phyloP scores from a whole-genome alignment of 2,113 vertebrate species.

The Mellivora capensis region DNA sequence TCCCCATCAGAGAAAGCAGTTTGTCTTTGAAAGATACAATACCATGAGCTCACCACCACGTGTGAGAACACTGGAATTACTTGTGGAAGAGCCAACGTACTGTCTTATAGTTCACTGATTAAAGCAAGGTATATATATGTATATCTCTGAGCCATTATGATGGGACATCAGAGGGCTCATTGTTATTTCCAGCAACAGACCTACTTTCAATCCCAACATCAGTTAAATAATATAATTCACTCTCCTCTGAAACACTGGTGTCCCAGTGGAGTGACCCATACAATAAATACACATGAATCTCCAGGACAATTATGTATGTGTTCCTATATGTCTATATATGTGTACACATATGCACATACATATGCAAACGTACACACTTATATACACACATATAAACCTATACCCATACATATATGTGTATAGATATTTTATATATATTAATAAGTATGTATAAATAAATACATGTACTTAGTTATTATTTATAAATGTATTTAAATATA shows the following conservation, averaged over 20 bases:
- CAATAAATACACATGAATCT: not conserved
- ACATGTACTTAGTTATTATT: too few species aligned
- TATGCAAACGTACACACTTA: not conserved
- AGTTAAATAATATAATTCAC: not conserved
- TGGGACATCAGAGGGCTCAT: not conserved
- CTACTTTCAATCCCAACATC: not conserved
- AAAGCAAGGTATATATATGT: not conserved
- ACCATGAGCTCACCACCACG: not conserved
- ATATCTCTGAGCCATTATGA: not conserved
- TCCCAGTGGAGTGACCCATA: not conserved
- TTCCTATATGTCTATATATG: not conserved
- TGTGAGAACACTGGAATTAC: not conserved
- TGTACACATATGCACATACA: not conserved
- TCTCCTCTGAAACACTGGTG: not conserved
- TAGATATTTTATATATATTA: too few species aligned
- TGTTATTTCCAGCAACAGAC: not conserved
- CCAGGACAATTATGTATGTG: not conserved
- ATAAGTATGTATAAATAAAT: too few species aligned
- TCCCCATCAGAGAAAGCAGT: not conserved
- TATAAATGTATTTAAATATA: too few species aligned
- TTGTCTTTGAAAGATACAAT: not conserved
- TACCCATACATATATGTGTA: too few species aligned
- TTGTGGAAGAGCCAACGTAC: accelerated
- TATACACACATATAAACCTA: not conserved
- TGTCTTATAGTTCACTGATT: not conserved